Evolutionary conservation across 1,140 invertebrate genomes (phyloP).

Genomic region (Cyrtorhinus lividipennis): DNA sequence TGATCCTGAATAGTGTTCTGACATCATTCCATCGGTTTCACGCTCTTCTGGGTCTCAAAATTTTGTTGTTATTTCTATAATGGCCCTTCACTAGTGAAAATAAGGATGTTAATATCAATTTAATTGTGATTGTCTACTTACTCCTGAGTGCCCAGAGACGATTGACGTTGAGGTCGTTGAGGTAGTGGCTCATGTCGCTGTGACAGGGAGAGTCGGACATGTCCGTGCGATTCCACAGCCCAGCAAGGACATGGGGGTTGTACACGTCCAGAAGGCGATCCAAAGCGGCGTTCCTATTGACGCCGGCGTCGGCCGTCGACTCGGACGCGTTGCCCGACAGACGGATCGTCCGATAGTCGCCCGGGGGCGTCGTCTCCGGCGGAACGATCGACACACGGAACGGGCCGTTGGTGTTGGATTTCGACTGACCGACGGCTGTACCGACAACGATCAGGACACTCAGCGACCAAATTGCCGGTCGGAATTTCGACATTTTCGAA

Average conservation of each 20-base stretch:
- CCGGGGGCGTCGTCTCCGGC: constrained; percentile 8
- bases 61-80: too few species aligned
- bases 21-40: too few species aligned
- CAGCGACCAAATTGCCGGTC: too few species aligned
- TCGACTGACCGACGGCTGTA: too few species aligned
- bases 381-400: not conserved
- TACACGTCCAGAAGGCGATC: not conserved
- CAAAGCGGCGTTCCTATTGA: not conserved
- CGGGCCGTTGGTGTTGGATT: not conserved
- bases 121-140: too few species aligned
- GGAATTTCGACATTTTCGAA: too few species aligned
- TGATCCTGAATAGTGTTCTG: too few species aligned
- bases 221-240: not conserved
- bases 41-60: too few species aligned
- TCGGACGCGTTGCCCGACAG: not conserved
- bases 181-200: not conserved
- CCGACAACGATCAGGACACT: too few species aligned
- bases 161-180: not conserved
- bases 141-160: constrained; percentile 8
- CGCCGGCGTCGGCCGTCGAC: not conserved
- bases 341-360: not conserved
- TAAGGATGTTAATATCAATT: too few species aligned
- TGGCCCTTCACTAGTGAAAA: too few species aligned
- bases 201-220: not conserved
- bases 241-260: not conserved